These are phyloP conservation scores for Uria aalge DNA, from an alignment of 2,113 vertebrate species.

Conservation along the genomic window DNA sequence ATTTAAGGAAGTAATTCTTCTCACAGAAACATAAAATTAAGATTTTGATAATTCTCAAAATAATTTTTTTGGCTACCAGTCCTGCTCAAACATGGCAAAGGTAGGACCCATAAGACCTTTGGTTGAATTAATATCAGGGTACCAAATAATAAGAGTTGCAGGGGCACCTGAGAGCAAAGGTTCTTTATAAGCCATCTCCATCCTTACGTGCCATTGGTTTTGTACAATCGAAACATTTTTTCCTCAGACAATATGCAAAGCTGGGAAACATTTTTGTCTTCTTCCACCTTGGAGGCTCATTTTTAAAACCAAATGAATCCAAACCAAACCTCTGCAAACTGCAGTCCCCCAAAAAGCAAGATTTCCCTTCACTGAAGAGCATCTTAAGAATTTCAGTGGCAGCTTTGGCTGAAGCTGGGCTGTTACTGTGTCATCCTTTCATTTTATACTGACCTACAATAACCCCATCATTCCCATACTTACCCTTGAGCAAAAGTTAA, in stretches of 20 bases:
- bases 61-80: not conserved
- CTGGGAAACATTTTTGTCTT: not conserved
- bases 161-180: not conserved
- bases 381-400: not conserved
- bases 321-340: not conserved
- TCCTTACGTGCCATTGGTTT: not conserved
- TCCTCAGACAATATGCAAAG: not conserved
- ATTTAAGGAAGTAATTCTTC: not conserved
- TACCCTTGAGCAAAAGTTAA: not conserved
- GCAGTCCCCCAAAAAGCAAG: not conserved
- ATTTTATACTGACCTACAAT: not conserved
- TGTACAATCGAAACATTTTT: not conserved
- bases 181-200: not conserved
- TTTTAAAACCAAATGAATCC: not conserved
- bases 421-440: not conserved
- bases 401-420: not conserved
- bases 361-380: not conserved
- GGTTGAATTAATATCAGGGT: not conserved
- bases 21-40: conserved; percentile 10
- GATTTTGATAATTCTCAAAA: not conserved
- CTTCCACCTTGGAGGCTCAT: not conserved
- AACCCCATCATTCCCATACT: not conserved
- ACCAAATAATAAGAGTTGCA: not conserved
- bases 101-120: not conserved
- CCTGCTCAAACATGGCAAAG: not conserved